These are phyloP conservation scores for Ostrea denselamellosa DNA, from an alignment of 1,140 invertebrate species.

Conservation along the genomic window DNA sequence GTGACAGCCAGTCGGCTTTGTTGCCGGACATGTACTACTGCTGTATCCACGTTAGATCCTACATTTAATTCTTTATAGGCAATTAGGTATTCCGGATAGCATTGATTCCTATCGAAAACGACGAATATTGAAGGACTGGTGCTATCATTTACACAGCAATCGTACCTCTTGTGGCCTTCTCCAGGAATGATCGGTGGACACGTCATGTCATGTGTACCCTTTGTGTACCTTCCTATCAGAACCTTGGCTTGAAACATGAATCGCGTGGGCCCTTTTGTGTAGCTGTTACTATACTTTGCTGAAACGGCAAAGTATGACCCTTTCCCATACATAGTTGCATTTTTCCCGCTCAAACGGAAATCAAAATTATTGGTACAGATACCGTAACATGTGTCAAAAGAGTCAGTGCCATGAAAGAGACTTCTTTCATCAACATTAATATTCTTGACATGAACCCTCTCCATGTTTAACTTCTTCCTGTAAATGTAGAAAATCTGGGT, in stretches of 20 bases:
- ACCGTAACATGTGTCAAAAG: constrained; percentile 46
- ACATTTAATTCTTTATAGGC: background rate
- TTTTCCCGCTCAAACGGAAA: constrained; percentile 59
- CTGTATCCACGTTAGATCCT: background rate
- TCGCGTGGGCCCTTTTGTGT: constrained; percentile 47
- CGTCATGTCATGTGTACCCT: constrained; percentile 28
- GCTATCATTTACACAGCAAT: constrained; percentile 63
- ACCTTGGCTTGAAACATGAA: constrained; percentile 62
- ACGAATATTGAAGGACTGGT: constrained; percentile 62
- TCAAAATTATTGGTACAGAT: constrained; percentile 65
- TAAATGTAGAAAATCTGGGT: background rate
- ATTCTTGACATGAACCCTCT: constrained; percentile 39
- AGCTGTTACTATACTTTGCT: constrained; percentile 55
- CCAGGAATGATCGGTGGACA: constrained; percentile 53
- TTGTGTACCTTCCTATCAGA: constrained; percentile 53
- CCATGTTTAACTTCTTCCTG: constrained; percentile 46
- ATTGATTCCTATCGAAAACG: constrained; percentile 63
- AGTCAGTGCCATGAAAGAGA: constrained; percentile 62
- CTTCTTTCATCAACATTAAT: constrained; percentile 50
- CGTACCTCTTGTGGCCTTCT: constrained; percentile 55
- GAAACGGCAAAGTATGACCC: constrained; percentile 62
- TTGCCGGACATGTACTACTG: background rate
- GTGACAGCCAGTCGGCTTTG: background rate
- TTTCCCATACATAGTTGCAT: constrained; percentile 60
- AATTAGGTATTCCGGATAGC: constrained; percentile 66